These are phyloP conservation scores for Sebastes cheni DNA, from an alignment of 2,797 vertebrate genomes.

Conservation along the genomic window DNA sequence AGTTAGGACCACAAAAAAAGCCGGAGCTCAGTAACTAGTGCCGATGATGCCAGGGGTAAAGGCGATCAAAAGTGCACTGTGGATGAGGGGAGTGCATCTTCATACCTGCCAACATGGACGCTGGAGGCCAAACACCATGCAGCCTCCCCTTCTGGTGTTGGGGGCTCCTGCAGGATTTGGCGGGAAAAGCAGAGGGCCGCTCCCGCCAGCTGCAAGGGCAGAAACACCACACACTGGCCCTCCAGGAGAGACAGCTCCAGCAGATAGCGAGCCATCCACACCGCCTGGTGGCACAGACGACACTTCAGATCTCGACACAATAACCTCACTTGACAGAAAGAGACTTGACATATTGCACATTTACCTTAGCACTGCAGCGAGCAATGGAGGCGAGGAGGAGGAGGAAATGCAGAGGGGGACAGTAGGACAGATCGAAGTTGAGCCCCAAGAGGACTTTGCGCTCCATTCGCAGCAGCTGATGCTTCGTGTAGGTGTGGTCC, in stretches of 20 bases:
- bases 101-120: conserved; percentile 76
- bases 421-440: conserved; percentile 84
- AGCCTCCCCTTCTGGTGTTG: conserved; percentile 68
- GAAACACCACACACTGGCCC: conserved; percentile 80
- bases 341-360: background rate
- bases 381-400: conserved; percentile 80
- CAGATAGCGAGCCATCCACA: conserved; percentile 86
- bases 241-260: conserved; percentile 88
- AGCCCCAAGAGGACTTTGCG: conserved; percentile 83
- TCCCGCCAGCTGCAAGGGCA: conserved; percentile 84
- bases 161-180: conserved; percentile 73
- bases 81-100: background rate
- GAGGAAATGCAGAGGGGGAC: conserved; percentile 85
- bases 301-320: background rate
- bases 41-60: background rate
- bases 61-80: background rate
- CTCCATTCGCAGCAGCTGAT: conserved; percentile 87
- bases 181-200: conserved; percentile 86
- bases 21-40: background rate
- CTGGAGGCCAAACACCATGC: conserved; percentile 80
- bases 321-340: background rate
- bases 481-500: conserved; percentile 84
- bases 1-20: background rate
- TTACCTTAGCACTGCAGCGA: conserved; percentile 79
- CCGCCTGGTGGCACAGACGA: conserved; percentile 68